phyloP scores from a whole-genome alignment of 2,888 invertebrate species.

The Drosophila barbarae region DNA sequence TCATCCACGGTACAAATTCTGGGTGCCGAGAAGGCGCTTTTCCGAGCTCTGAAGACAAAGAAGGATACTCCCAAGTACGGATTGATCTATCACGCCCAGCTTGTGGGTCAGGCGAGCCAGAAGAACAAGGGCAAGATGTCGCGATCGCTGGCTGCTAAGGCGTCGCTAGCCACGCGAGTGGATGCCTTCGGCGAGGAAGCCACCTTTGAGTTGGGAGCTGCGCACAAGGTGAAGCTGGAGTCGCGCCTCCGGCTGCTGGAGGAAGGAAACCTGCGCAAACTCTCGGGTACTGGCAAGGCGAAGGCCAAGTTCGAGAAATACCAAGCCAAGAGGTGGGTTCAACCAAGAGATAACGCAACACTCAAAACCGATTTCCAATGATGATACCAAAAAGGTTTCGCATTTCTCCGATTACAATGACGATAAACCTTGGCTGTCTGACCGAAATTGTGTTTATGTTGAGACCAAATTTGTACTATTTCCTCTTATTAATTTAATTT shows the following conservation, averaged over 20 bases:
- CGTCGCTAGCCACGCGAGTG: constrained; percentile 92
- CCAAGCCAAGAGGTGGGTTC: constrained; percentile 82
- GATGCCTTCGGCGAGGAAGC: constrained; percentile 98
- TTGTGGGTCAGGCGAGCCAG: constrained; percentile 93
- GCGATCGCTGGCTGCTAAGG: constrained; percentile 97
- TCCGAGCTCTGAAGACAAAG: constrained; percentile 97
- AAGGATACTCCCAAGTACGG: constrained; percentile 99
- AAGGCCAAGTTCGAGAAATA: constrained; percentile 96
- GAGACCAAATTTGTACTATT: background rate
- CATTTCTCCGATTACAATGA: constrained; percentile 72
- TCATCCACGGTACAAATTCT: constrained; percentile 98
- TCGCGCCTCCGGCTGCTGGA: constrained; percentile 88
- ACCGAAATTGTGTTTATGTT: constrained; percentile 36
- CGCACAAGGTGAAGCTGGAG: constrained; percentile 94
- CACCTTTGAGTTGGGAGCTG: constrained; percentile 90
- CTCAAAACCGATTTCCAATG: constrained; percentile 58
- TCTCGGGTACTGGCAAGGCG: constrained; percentile 94
- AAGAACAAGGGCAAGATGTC: constrained; percentile 97
- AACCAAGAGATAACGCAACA: background rate
- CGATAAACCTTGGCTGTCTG: constrained; percentile 78
- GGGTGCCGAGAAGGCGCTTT: constrained; percentile 98
- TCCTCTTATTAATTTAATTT: background rate
- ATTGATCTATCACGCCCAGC: constrained; percentile 96
- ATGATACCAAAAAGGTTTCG: constrained; percentile 80
- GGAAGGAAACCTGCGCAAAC: constrained; percentile 89